Percentiles rank a stretch among this genome's conserved stretches.
These are phyloP conservation scores for Danionella dracula DNA, from an alignment of 2,797 vertebrate genomes.

Conservation along the genomic window DNA sequence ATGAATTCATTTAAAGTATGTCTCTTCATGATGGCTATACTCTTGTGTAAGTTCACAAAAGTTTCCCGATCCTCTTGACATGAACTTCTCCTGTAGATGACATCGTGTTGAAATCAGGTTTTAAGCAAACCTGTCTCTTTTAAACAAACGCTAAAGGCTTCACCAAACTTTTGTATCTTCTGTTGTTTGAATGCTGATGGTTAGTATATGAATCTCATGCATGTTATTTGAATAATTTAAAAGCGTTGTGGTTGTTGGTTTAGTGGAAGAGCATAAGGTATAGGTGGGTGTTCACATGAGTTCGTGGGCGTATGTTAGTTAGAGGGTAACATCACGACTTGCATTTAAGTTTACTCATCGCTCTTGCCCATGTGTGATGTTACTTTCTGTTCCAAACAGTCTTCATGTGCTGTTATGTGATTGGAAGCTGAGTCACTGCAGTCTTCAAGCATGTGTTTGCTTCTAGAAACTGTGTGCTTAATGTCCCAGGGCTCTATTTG, in stretches of 20 bases:
- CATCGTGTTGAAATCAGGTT: too few species aligned
- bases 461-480: too few species aligned
- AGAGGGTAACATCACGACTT: conserved; percentile 12
- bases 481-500: too few species aligned
- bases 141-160: too few species aligned
- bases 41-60: too few species aligned
- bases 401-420: background rate
- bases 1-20: too few species aligned
- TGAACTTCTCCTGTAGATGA: too few species aligned
- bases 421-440: background rate
- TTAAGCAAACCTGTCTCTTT: too few species aligned
- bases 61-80: too few species aligned
- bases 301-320: conserved; percentile 15
- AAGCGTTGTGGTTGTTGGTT: background rate
- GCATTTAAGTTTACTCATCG: conserved; percentile 14
- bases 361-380: background rate
- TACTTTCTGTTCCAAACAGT: conserved; percentile 1
- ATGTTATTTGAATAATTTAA: conserved; percentile 10
- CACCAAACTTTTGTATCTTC: background rate
- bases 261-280: conserved; percentile 31
- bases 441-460: too few species aligned
- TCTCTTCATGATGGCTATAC: too few species aligned
- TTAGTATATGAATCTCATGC: background rate
- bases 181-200: background rate
- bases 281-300: conserved; percentile 3